Conservation (phyloP, 2,797 vertebrate species). For the Rhinoraja longicauda region DNA sequence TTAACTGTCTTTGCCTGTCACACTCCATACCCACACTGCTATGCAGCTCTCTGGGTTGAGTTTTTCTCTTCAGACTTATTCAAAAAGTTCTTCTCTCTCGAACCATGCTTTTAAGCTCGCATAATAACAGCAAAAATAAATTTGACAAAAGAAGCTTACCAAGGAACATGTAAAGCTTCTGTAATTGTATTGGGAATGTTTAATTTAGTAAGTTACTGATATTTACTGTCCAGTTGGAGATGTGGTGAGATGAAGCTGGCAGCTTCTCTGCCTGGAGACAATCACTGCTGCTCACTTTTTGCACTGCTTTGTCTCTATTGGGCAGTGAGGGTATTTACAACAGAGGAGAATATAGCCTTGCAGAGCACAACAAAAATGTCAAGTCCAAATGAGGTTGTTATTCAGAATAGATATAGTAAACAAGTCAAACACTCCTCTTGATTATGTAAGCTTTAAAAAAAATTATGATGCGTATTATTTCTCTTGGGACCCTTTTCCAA, state of each 20-base stretch:
- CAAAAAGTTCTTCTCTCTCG: no score
- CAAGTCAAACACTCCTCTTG: not conserved
- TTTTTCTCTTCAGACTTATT: no score
- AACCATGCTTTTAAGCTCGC: not conserved
- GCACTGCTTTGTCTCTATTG: not conserved
- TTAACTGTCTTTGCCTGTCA: no score
- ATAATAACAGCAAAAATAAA: not conserved
- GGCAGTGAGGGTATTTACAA: not conserved
- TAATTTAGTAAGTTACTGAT: not conserved
- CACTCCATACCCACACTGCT: no score
- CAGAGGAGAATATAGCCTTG: not conserved
- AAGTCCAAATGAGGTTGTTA: not conserved
- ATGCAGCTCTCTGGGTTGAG: no score
- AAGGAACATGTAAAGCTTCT: not conserved
- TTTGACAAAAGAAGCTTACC: not conserved
- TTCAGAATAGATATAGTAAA: not conserved
- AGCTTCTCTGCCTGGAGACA: not conserved
- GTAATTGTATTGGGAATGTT: not conserved
- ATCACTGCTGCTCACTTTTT: not conserved
- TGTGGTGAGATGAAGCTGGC: not conserved
- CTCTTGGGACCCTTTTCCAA: not conserved
- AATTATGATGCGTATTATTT: not conserved
- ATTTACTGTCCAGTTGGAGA: not conserved
- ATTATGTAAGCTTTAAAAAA: not conserved
- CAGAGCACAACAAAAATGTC: not conserved